Percentiles rank a stretch among this genome's conserved stretches.
These are phyloP conservation scores for Ptiloglossa arizonensis DNA, from an alignment of 1,140 invertebrate genomes.

Conservation along the genomic window DNA sequence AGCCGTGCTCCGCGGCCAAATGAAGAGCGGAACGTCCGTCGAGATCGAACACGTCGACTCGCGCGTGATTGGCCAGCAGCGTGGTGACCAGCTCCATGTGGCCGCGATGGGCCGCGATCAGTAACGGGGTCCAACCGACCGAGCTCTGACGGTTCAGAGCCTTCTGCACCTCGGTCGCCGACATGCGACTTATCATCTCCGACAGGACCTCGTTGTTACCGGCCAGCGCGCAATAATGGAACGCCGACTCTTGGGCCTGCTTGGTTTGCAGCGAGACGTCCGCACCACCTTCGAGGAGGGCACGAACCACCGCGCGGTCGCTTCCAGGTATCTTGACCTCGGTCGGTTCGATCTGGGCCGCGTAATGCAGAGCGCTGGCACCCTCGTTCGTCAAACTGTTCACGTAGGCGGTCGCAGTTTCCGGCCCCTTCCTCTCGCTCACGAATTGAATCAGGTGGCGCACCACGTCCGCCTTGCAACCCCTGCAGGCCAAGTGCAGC, in stretches of 20 bases:
- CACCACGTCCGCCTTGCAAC: slow-evolving; percentile 93
- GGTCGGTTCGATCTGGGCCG: slow-evolving; percentile 89
- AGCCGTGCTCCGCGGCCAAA: slow-evolving; percentile 96
- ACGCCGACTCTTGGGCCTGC: slow-evolving; percentile 94
- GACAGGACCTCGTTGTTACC: slow-evolving; percentile 97
- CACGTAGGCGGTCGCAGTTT: slow-evolving; percentile 88
- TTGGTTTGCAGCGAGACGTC: slow-evolving; percentile 93
- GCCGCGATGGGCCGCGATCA: slow-evolving; percentile 93
- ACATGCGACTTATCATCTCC: slow-evolving; percentile 96
- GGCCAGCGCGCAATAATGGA: slow-evolving; percentile 96
- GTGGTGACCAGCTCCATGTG: slow-evolving; percentile 93
- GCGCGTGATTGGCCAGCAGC: slow-evolving; percentile 93
- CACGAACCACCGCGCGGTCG: slow-evolving; percentile 94
- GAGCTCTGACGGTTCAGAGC: slow-evolving; percentile 96
- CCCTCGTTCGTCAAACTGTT: slow-evolving; percentile 94
- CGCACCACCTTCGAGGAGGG: slow-evolving; percentile 94
- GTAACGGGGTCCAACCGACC: slow-evolving; percentile 96
- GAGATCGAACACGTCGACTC: slow-evolving; percentile 99
- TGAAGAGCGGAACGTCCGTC: slow-evolving; percentile 97
- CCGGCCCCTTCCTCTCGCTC: slow-evolving; percentile 87
- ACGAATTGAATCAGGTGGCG: slow-evolving; percentile 93
- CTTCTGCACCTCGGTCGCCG: slow-evolving; percentile 92
- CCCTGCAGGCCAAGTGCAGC: slow-evolving; percentile 93
- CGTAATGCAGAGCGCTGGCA: slow-evolving; percentile 95
- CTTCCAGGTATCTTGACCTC: slow-evolving; percentile 89